Conservation (phyloP, 2,113 vertebrate species). For the Sebastes schlegelii region DNA sequence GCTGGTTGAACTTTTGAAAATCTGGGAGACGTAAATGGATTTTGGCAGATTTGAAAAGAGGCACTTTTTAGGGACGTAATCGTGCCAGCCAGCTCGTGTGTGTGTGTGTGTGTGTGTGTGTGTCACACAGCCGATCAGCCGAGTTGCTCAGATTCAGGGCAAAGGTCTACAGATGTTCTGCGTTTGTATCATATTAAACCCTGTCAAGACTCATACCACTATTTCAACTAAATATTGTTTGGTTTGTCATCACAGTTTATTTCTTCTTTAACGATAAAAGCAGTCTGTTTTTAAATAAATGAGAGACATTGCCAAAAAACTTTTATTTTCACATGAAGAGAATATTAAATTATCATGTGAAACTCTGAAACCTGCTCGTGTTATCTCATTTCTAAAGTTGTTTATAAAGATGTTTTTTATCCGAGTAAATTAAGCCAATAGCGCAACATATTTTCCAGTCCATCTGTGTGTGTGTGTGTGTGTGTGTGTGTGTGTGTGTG, state of each 20-base stretch:
- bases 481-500: too few relatives aligned
- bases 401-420: neutral
- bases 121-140: neutral
- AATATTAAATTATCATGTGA: neutral
- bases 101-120: conserved; percentile 11
- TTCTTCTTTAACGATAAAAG: too few relatives aligned
- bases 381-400: neutral
- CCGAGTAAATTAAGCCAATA: conserved; percentile 8
- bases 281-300: too few relatives aligned
- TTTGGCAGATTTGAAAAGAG: conserved; percentile 25
- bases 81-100: neutral
- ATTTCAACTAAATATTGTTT: too few relatives aligned
- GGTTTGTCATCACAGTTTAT: too few relatives aligned
- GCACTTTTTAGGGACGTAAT: conserved; percentile 15
- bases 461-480: conserved; percentile 1
- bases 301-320: neutral
- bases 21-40: conserved; percentile 8
- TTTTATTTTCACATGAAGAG: neutral
- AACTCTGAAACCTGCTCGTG: neutral
- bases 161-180: conserved; percentile 50
- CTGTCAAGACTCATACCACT: neutral
- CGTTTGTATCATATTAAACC: conserved; percentile 9
- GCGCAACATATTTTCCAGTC: conserved; percentile 5
- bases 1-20: conserved; percentile 11
- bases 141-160: neutral